Evolutionary conservation across 2,888 invertebrate genomes (phyloP).

Genomic region (Mellilla xanthometata): DNA sequence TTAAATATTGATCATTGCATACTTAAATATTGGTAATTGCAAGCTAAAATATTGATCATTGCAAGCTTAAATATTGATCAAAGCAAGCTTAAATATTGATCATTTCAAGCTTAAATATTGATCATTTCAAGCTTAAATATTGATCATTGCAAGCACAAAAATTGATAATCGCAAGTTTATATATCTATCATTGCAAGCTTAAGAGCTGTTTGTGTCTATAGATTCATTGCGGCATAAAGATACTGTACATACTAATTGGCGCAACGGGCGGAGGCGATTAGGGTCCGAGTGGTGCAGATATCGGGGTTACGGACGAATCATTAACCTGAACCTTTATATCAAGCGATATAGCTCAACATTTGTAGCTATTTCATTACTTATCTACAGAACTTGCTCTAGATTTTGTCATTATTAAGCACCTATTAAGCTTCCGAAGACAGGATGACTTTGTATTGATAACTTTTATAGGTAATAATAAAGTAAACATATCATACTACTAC

Average conservation of each 20-base stretch:
- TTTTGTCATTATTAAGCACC: too few relatives aligned
- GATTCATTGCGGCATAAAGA: slow-evolving; percentile 37
- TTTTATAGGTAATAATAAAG: too few relatives aligned
- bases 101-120: background rate
- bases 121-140: background rate
- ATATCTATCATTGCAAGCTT: background rate
- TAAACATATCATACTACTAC: too few relatives aligned
- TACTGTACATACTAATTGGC: slow-evolving; percentile 46
- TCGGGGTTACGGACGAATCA: slow-evolving; percentile 19
- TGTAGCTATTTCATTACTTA: too few relatives aligned
- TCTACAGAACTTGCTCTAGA: too few relatives aligned
- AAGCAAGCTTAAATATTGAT: too few relatives aligned
- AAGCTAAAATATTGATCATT: too few relatives aligned
- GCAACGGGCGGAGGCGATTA: slow-evolving; percentile 34
- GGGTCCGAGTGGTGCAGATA: slow-evolving; percentile 22
- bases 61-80: background rate
- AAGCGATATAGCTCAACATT: background rate
- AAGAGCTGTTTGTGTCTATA: background rate
- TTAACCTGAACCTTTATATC: slow-evolving; percentile 14
- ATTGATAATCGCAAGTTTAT: too few relatives aligned
- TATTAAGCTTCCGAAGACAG: too few relatives aligned
- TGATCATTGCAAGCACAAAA: background rate
- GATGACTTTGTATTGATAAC: too few relatives aligned
- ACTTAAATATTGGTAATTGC: too few relatives aligned
- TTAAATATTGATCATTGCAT: background rate